A percentile compares a stretch with the other conserved stretches of the same genome.
Evolutionary conservation across 2,888 invertebrate genomes (phyloP).

Genomic region (Adineta ricciae): DNA sequence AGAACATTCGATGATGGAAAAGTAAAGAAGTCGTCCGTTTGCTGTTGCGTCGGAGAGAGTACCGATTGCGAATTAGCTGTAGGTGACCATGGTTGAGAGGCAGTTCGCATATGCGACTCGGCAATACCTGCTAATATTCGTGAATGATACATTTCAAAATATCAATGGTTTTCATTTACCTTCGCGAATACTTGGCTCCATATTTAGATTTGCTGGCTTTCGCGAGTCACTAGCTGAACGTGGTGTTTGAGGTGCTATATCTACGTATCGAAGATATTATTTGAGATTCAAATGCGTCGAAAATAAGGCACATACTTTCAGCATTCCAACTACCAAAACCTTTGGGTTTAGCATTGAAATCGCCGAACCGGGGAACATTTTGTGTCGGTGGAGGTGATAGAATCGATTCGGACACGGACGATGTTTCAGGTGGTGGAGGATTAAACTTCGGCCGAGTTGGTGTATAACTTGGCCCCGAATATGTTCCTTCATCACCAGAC

Average conservation of each 20-base stretch:
- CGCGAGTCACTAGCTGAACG: background rate
- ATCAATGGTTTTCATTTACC: background rate
- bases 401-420: background rate
- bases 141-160: background rate
- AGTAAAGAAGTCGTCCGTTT: background rate
- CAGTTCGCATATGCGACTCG: background rate
- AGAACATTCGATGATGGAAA: background rate
- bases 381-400: background rate
- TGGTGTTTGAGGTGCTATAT: background rate
- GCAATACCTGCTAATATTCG: background rate
- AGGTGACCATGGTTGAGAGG: background rate
- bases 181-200: background rate
- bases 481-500: background rate
- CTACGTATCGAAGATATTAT: background rate
- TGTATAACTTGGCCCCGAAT: background rate
- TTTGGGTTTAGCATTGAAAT: conserved; percentile 30
- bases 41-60: background rate
- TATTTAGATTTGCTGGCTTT: background rate
- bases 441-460: background rate
- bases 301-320: background rate
- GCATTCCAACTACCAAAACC: conserved; percentile 11
- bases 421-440: background rate
- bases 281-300: too few relatives aligned
- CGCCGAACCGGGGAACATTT: background rate
- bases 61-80: background rate